phyloP scores from a whole-genome alignment of 2,797 vertebrate genomes.

The Sparus aurata region DNA sequence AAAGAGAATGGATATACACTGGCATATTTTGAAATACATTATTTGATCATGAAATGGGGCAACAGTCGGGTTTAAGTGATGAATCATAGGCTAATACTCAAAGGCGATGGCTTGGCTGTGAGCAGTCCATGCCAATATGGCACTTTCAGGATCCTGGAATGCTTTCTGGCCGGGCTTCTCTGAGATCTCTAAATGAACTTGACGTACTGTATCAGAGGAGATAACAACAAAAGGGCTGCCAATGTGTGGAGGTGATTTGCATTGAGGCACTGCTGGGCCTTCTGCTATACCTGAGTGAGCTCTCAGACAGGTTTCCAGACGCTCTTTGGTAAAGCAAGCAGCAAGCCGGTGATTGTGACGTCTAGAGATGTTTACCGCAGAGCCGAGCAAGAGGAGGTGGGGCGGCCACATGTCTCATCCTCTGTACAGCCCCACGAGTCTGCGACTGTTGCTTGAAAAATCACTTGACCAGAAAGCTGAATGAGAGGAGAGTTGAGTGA shows the following conservation, averaged over 20 bases:
- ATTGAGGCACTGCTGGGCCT: constrained; percentile 69
- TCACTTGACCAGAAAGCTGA: constrained; percentile 52
- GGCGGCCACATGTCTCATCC: constrained; percentile 32
- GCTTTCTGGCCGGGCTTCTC: constrained; percentile 51
- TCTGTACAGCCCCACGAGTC: constrained; percentile 33
- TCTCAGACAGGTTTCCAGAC: constrained; percentile 71
- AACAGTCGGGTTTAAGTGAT: constrained; percentile 48
- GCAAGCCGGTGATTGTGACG: constrained; percentile 56
- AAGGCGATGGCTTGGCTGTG: constrained; percentile 48
- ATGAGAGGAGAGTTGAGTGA: constrained; percentile 44
- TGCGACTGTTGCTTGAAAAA: constrained; percentile 47
- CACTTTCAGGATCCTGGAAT: constrained; percentile 48
- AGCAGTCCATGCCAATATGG: constrained; percentile 39
- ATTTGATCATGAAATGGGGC: constrained; percentile 48
- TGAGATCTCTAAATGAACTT: constrained; percentile 71
- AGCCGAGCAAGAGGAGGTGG: constrained; percentile 44
- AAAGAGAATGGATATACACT: constrained; percentile 20
- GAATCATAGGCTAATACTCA: constrained; percentile 59
- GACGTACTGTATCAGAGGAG: constrained; percentile 77
- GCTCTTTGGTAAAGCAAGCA: constrained; percentile 65
- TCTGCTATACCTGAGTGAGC: constrained; percentile 74
- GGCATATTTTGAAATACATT: constrained; percentile 20
- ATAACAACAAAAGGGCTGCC: constrained; percentile 79
- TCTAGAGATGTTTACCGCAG: constrained; percentile 71
- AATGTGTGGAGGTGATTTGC: constrained; percentile 75